Evolutionary conservation across 1,140 invertebrate genomes (phyloP), one percentile per base, ranked within the genome.

Genomic region (Hesperophylax magnus): DNA sequence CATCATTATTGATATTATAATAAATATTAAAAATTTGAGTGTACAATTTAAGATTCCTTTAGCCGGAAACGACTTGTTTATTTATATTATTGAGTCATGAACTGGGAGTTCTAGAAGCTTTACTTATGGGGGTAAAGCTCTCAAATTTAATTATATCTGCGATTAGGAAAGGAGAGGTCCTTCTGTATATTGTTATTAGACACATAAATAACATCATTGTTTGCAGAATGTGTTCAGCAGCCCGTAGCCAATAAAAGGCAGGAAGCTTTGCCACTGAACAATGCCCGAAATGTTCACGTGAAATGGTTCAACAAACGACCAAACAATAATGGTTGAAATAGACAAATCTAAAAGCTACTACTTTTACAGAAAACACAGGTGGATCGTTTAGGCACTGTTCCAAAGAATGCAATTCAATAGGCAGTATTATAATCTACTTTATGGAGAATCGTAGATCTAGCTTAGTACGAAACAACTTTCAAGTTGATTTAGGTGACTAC

Each of bases 201-300:
- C 39, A 14, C 39, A 74, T 52, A 54, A 6, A 20, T 61, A 61
- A 63, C 52, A 39, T n/a, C 61, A 65, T 69, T 52, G 65, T 69
- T 78, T 67, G 79, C 79, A 77, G 74, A 81, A 56, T 69, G 79
- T 69, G 74, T 34, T 56, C 72, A 81, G 53, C 74, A 34, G 65
- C 3, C 60, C 74, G 79, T 81, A 69, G 34, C 79, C 31, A 67
- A 81, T 76, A 69, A 81, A 81, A 14, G 58, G 39, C 71, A 81
- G 79, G 79, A 81, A 81, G 63, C 52, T 61, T 77, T 56, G 34
- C 79, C 79, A 71, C 53, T 74, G 54, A 81, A 69, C 52, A 72
- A 61, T 72, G 75, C 74, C 18, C 54, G n/a, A 72, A 20, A 74
- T 72, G 67, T 53, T 72, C 69, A 47, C 20, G 18, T 72, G 18